Percentiles rank a stretch among this genome's conserved stretches.
These are phyloP conservation scores for Ptilorrhoa leucosticta DNA, from an alignment of 2,113 vertebrate species.

Conservation along the genomic window DNA sequence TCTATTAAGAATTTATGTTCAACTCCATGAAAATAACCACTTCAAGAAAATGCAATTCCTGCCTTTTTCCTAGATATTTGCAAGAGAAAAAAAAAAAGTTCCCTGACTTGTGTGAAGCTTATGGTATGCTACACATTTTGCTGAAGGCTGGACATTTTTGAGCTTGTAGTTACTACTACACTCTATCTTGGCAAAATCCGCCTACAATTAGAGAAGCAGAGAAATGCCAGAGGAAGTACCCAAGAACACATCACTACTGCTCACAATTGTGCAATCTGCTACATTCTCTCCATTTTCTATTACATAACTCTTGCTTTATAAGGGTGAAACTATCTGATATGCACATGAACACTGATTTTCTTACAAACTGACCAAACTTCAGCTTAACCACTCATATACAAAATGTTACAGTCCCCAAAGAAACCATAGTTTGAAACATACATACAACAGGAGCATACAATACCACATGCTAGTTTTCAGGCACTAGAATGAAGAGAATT, in stretches of 20 bases:
- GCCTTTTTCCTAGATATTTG: background rate
- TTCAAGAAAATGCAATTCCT: background rate
- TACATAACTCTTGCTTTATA: background rate
- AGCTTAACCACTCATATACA: conserved; percentile 24
- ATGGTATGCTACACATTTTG: background rate
- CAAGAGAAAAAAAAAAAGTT: background rate
- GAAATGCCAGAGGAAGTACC: background rate
- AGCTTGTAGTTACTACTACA: conserved; percentile 25
- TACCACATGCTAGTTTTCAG: conserved; percentile 46
- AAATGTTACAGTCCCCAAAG: conserved; percentile 49
- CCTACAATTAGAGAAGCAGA: conserved; percentile 1
- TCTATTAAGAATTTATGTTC: background rate
- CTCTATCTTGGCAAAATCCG: background rate
- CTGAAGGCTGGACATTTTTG: conserved; percentile 33
- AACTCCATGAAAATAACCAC: background rate
- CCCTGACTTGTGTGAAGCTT: background rate
- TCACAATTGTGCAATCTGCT: background rate
- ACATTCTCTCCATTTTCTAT: background rate
- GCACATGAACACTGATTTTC: background rate
- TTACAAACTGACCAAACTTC: conserved; percentile 36
- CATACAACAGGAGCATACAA: background rate
- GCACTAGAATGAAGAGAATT: conserved; percentile 60
- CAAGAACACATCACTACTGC: background rate
- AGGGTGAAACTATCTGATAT: background rate
- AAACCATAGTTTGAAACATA: conserved; percentile 25